A percentile compares a stretch with the other conserved stretches of the same genome.
Conservation (phyloP, 2,113 vertebrate species). For the Seriola aureovittata region DNA sequence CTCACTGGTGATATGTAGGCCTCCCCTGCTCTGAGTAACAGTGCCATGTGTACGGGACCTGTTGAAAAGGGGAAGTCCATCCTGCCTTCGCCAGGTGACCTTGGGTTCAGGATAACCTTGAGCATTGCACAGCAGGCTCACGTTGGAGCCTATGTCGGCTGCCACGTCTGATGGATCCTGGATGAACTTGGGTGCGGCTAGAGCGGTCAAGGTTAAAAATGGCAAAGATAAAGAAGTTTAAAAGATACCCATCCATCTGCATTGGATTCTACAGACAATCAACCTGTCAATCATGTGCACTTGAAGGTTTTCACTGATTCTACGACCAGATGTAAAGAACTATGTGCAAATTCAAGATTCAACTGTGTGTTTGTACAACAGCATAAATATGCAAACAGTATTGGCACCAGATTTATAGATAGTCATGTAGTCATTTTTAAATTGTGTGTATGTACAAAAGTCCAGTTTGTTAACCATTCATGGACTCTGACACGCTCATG, state of each 20-base stretch:
- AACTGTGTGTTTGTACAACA: not conserved
- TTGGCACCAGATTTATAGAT: not conserved
- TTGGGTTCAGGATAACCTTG: slow-evolving; percentile 91
- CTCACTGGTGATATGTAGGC: slow-evolving; percentile 90
- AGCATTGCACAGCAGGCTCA: slow-evolving; percentile 88
- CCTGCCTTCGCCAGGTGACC: slow-evolving; percentile 89
- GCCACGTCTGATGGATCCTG: slow-evolving; percentile 87
- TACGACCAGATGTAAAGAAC: not conserved
- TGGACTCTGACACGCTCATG: not conserved
- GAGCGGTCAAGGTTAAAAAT: slow-evolving; percentile 23
- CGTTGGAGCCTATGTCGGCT: slow-evolving; percentile 90
- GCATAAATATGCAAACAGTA: not conserved
- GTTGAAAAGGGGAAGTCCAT: slow-evolving; percentile 84
- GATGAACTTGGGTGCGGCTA: slow-evolving; percentile 91
- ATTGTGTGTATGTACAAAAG: not conserved
- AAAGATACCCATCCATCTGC: not conserved
- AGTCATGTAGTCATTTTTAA: not conserved
- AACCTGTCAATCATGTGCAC: not conserved
- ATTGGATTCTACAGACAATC: slow-evolving; percentile 6
- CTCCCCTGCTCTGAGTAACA: slow-evolving; percentile 85
- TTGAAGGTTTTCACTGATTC: not conserved
- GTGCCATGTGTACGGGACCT: slow-evolving; percentile 81
- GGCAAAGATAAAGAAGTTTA: slow-evolving; percentile 4
- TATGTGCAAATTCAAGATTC: not conserved
- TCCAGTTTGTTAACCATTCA: not conserved